A percentile compares a stretch with the other conserved stretches of the same genome.
phyloP scores from a whole-genome alignment of 2,113 vertebrate genomes.

The Tricholaema leucomelas region DNA sequence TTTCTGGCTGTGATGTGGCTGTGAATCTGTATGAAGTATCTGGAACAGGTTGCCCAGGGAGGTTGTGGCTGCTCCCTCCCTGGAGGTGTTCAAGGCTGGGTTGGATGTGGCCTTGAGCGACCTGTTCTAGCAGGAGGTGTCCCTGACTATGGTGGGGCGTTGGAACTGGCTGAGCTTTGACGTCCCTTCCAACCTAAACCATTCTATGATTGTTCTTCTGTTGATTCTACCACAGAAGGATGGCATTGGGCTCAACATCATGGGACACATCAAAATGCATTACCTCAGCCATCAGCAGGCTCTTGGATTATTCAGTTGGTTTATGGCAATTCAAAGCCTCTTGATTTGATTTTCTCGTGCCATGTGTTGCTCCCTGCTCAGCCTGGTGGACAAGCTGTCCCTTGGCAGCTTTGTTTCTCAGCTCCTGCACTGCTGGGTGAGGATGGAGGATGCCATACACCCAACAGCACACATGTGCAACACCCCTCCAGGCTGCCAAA shows the following conservation, averaged over 20 bases:
- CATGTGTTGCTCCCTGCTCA: neutral
- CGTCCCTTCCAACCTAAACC: too few relatives aligned
- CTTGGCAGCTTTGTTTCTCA: neutral
- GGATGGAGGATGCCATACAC: neutral
- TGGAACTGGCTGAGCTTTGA: too few relatives aligned
- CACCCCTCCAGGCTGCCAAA: neutral
- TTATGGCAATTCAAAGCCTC: neutral
- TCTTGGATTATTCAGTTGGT: neutral
- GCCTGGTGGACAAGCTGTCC: neutral
- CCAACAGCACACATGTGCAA: accelerated
- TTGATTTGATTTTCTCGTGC: neutral
- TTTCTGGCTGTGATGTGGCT: neutral
- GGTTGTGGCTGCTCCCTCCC: too few relatives aligned
- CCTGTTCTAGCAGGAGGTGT: too few relatives aligned
- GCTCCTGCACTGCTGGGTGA: neutral
- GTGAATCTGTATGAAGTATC: neutral
- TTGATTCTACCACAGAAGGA: neutral
- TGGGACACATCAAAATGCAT: neutral
- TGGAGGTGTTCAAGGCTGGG: too few relatives aligned
- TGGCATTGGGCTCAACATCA: neutral
- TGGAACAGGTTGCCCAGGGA: too few relatives aligned
- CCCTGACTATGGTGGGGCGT: too few relatives aligned
- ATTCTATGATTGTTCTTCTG: neutral
- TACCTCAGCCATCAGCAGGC: slow-evolving; percentile 15
- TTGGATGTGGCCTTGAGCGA: too few relatives aligned